phyloP scores from a whole-genome alignment of 2,888 invertebrate genomes.

The Lamproptera curius region DNA sequence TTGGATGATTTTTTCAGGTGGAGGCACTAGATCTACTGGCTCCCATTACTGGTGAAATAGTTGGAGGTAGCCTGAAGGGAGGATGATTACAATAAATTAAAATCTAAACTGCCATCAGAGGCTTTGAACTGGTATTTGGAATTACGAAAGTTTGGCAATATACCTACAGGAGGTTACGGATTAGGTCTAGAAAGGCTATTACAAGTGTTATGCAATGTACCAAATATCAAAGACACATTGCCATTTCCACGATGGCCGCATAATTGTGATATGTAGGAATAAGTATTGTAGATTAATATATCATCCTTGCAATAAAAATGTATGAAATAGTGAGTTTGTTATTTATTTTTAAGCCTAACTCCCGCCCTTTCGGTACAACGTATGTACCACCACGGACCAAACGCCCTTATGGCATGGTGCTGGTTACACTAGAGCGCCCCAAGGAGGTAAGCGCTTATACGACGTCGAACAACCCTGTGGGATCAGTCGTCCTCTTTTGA shows the following conservation, averaged over 20 bases:
- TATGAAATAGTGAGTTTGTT: no score
- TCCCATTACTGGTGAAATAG: conserved; percentile 94
- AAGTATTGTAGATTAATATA: no score
- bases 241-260: conserved; percentile 97
- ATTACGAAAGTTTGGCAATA: conserved; percentile 91
- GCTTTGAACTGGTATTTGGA: conserved; percentile 92
- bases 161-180: conserved; percentile 96
- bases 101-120: conserved; percentile 79
- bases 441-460: no score
- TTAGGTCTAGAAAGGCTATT: conserved; percentile 96
- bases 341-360: no score
- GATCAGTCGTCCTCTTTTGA: no score
- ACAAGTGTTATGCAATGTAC: conserved; percentile 87
- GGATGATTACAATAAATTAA: conserved; percentile 81
- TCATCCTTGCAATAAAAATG: no score
- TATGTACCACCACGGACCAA: no score
- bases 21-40: conserved; percentile 92
- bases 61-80: conserved; percentile 97
- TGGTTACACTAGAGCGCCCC: no score
- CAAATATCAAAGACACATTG: conserved; percentile 95
- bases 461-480: no score
- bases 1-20: conserved; percentile 78
- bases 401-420: no score
- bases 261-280: conserved; percentile 83
- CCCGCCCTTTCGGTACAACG: no score